A percentile compares a stretch with the other conserved stretches of the same genome.
These are phyloP conservation scores for Simalia tracyae DNA, from an alignment of 2,797 vertebrate genomes.

Conservation along the genomic window DNA sequence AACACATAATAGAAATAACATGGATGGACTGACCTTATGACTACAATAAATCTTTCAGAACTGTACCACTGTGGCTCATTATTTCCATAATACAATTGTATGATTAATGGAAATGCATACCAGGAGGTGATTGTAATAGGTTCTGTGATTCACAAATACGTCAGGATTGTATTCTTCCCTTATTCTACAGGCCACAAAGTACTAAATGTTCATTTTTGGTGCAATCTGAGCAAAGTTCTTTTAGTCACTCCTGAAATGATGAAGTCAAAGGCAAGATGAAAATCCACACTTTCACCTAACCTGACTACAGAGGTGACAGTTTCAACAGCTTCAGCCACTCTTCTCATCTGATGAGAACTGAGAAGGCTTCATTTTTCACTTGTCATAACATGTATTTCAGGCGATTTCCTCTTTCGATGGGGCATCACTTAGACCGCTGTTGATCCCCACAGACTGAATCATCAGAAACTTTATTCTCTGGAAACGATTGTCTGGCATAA, in stretches of 20 bases:
- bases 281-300: neutral
- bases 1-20: neutral
- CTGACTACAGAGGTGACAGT: neutral
- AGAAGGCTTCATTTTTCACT: neutral
- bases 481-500: neutral
- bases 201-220: neutral
- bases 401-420: neutral
- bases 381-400: neutral
- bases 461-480: neutral
- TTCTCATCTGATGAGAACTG: neutral
- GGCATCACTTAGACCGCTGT: neutral
- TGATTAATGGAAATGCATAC: neutral
- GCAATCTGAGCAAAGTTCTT: neutral
- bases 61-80: neutral
- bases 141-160: neutral
- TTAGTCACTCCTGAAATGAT: neutral
- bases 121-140: neutral
- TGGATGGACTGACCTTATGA: neutral
- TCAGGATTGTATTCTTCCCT: neutral
- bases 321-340: neutral
- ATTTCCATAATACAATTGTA: neutral
- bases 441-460: neutral
- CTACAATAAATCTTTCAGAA: neutral
- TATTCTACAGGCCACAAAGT: neutral
- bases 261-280: neutral